Evolutionary conservation across 2,113 vertebrate species (phyloP), one percentile per base, ranked within the genome.

Genomic region (Pangasianodon gigas): DNA sequence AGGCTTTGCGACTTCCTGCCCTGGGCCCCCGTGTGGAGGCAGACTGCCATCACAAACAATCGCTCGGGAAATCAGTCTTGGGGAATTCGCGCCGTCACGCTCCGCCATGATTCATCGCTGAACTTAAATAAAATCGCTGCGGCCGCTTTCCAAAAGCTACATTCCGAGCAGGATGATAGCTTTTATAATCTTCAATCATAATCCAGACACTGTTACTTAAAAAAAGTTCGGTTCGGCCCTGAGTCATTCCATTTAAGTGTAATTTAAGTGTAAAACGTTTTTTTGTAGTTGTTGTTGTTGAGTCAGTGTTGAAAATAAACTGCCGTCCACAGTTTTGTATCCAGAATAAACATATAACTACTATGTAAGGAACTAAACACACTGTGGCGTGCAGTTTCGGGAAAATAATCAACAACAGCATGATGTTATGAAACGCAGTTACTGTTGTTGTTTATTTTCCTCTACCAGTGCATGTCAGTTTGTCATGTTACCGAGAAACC

Each of bases 21-120:
- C 51, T 67, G 32, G 91, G 94, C 93, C 95, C 91, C 88, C 94
- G 83, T 77, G 93, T 95, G 94, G 93, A 88, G 92, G 92, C 32
- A 86, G 24, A n/a, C 37, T 67, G 89, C 46, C 65, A 91, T 91
- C 88, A 91, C 93, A 94, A 89, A 89, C 77, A 89, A 44, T 84
- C 60, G n/a, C 87, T 71, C 51, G 48, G 79, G 84, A 60, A 91
- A 84, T 85, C 54, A 44, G 71, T 79, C 69, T 89, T 60, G 37
- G 60, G 85, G 85, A 91, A 87, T 65, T 84, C 46, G 44, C 71
- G 71, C 85, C 26, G 79, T 89, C 84, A 85, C 85, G 54, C 71
- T 86, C 62, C 58, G 37, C 60, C 51, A n/a, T 91, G 88, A 90
- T 91, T 74, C 75, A 89, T 89, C 19, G 24, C 79, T 67, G 62